Percentiles rank a stretch among this genome's conserved stretches.
phyloP scores from a whole-genome alignment of 2,113 vertebrate species.

The Syrrhaptes paradoxus region DNA sequence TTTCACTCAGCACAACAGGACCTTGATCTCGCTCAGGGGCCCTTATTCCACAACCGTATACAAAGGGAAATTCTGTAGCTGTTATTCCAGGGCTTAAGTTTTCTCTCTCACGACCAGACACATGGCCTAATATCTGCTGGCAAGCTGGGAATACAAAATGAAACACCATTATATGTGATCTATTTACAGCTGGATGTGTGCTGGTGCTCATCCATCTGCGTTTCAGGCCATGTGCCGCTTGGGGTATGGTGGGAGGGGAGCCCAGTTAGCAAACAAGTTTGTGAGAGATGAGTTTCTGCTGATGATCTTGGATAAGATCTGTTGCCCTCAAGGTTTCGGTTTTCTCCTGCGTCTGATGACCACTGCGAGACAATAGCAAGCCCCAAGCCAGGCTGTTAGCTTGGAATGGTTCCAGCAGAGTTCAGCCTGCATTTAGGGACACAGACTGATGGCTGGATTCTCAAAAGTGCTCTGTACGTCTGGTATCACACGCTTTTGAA shows the following conservation, averaged over 20 bases:
- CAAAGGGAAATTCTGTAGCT: not conserved
- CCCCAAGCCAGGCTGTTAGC: not conserved
- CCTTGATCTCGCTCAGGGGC: not conserved
- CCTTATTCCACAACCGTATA: not conserved
- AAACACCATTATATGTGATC: not conserved
- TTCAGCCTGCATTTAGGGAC: not conserved
- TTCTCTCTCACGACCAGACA: not conserved
- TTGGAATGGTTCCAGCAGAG: not conserved
- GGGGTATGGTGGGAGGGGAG: not conserved
- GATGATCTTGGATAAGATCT: not conserved
- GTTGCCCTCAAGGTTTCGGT: not conserved
- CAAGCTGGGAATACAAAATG: constrained; percentile 19
- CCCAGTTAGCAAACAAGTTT: not conserved
- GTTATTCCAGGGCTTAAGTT: constrained; percentile 1
- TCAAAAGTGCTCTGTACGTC: not conserved
- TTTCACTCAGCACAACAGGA: not conserved
- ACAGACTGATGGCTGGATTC: not conserved
- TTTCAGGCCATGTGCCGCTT: not conserved
- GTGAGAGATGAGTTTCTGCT: not conserved
- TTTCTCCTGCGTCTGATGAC: not conserved
- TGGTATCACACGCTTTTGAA: not conserved
- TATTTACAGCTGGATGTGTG: not conserved
- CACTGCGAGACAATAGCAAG: not conserved
- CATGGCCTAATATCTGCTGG: not conserved
- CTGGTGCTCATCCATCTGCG: not conserved